Evolutionary conservation across 37 sponge, comb jelly and placozoan genomes (phyloP).

Genomic region (Ephydatia muelleri): DNA sequence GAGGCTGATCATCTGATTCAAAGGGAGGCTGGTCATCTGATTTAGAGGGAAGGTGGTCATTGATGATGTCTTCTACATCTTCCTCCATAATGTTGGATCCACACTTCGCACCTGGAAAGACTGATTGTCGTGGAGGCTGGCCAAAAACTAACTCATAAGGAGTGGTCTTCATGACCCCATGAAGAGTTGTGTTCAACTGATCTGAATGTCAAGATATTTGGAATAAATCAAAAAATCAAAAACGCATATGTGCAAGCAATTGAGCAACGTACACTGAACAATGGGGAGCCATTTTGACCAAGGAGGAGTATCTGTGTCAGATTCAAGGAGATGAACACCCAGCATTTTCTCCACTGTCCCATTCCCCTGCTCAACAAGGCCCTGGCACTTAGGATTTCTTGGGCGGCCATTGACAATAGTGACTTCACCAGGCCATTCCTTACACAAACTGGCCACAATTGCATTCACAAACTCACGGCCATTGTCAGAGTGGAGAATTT

Average conservation of each 20-base stretch:
- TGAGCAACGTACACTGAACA: constrained; percentile 24
- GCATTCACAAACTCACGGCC: constrained; percentile 31
- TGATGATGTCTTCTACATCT: constrained; percentile 35
- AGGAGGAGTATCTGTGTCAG: constrained; percentile 1
- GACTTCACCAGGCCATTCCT: constrained; percentile 33
- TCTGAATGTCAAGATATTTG: constrained; percentile 12
- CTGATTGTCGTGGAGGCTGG: constrained; percentile 35
- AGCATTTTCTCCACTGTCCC: constrained; percentile 31
- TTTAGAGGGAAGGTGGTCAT: neutral
- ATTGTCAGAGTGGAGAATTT: constrained; percentile 33
- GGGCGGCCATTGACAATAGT: constrained; percentile 48
- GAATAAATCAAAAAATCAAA: neutral
- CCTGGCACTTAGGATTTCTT: constrained; percentile 30
- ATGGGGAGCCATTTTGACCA: constrained; percentile 18
- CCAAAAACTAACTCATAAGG: constrained; percentile 61
- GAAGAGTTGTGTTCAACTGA: constrained; percentile 40
- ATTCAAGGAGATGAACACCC: constrained; percentile 30
- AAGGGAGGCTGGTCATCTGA: no score
- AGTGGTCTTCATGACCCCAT: constrained; percentile 38
- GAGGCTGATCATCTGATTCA: no score
- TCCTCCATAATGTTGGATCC: constrained; percentile 26
- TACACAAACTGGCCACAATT: constrained; percentile 2
- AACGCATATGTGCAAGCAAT: neutral
- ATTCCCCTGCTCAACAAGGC: constrained; percentile 44
- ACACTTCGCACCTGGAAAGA: constrained; percentile 30